These are phyloP conservation scores for Armadillidium nasatum DNA, from an alignment of 1,140 invertebrate species.

Conservation along the genomic window DNA sequence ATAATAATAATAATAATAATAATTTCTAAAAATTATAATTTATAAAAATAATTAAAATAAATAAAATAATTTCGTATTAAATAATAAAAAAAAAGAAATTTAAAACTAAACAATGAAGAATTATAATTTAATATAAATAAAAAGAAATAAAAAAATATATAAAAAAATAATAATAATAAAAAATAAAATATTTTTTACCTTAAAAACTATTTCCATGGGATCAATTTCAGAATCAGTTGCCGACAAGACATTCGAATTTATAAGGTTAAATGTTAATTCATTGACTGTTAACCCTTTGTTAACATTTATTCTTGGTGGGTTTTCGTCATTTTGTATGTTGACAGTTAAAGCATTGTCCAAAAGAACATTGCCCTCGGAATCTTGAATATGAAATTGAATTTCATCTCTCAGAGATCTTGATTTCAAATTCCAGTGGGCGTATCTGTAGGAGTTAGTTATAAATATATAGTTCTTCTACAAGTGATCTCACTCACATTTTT, in stretches of 20 bases:
- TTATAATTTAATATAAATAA: too few species aligned
- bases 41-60: too few species aligned
- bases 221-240: constrained; percentile 31
- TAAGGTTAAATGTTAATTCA: constrained; percentile 25
- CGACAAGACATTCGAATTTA: constrained; percentile 29
- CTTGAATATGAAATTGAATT: constrained; percentile 31
- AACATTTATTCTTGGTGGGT: constrained; percentile 26
- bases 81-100: too few species aligned
- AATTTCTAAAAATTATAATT: too few species aligned
- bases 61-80: too few species aligned
- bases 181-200: constrained; percentile 14
- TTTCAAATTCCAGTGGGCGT: constrained; percentile 27
- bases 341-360: constrained; percentile 32
- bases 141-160: too few species aligned
- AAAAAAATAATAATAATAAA: too few species aligned
- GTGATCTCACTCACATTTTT: too few species aligned
- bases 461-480: neutral
- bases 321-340: constrained; percentile 28
- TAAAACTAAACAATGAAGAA: too few species aligned
- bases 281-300: constrained; percentile 24
- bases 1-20: too few species aligned
- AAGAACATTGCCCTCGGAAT: constrained; percentile 32
- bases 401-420: constrained; percentile 19
- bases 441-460: constrained; percentile 17
- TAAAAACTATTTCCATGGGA: constrained; percentile 26